Evolutionary conservation across 2,113 vertebrate species (phyloP), one percentile per base, ranked within the genome.

Genomic region (Callithrix jacchus): DNA sequence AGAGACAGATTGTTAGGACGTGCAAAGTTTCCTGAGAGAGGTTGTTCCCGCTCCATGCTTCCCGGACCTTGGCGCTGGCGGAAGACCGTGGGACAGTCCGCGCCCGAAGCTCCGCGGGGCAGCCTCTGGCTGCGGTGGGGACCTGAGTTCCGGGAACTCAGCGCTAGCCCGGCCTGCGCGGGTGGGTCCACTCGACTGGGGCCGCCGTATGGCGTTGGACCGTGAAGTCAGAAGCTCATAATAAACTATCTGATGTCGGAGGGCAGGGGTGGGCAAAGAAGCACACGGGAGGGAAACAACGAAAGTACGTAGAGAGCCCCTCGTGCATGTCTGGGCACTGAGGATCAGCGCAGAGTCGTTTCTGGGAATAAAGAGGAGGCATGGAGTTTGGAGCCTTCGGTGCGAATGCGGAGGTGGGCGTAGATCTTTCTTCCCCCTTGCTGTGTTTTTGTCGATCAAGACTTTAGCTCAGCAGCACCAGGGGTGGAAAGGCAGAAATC

Each of bases 91-190:
- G 66, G 23, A 54, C 80, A 2, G 21, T n/a, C 8, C 47, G 3
- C 4, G 6, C 27, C 40, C 0, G 8, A 4, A 27, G 52, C 40
- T 25, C 20, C 0, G 4, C 54, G 0, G 27, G 3, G 40, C 16
- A 3, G 27, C 58, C 58, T 77, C 68, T 5, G 86, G 47, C 18
- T 8, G 0, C 79, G 2, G 23, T 0, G 66, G 12, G 0, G 1
- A 37, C 45, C 5, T 5, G 37, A 66, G 45, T 54, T 0, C 8
- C 54, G 3, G 52, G 5, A 17, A 45, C 11, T 61, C 3, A 0
- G 77, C 13, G 2, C 0, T 54, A n/a, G 74, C 52, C 0, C 13
- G 37, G 16, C 35, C 8, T 2, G 16, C 16, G 9, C 7, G 3
- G 25, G 35, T 8, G 16, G 6, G 11, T 12, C 49, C 45, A 32